phyloP scores from a whole-genome alignment of 2,888 invertebrate genomes.

The Noctua pronuba region DNA sequence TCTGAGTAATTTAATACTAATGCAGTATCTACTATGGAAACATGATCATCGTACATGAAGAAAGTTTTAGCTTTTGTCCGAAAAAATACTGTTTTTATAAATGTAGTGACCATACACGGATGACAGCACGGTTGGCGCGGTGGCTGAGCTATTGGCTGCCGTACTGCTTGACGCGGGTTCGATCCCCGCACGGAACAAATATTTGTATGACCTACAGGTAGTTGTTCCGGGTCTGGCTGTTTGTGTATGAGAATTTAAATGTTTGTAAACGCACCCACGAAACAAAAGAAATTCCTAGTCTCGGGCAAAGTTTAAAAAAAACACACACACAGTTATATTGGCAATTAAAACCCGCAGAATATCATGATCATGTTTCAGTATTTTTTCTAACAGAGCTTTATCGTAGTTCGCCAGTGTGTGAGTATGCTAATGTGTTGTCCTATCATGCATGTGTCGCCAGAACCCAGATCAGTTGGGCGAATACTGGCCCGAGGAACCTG shows the following conservation, averaged over 20 bases:
- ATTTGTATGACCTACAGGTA: not conserved
- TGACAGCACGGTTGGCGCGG: not conserved
- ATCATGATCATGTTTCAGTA: conserved; percentile 44
- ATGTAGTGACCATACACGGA: not conserved
- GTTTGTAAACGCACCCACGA: not conserved
- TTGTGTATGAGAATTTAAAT: not conserved
- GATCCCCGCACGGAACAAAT: not conserved
- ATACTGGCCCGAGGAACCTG: conserved; percentile 85
- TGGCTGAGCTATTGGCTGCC: not conserved
- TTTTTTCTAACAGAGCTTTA: conserved; percentile 48
- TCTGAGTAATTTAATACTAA: conserved; percentile 45
- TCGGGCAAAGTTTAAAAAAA: not conserved
- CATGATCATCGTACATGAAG: conserved; percentile 28
- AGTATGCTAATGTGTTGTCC: conserved; percentile 82
- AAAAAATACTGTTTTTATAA: not conserved
- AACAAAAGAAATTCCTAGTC: too few species aligned
- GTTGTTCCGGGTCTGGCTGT: not conserved
- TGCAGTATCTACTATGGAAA: conserved; percentile 19
- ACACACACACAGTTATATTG: not conserved
- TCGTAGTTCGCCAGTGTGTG: conserved; percentile 73
- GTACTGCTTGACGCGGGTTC: not conserved
- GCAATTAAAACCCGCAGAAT: not conserved
- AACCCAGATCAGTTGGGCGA: conserved; percentile 83
- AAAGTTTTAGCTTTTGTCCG: not conserved
- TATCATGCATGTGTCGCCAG: conserved; percentile 83